Conservation (phyloP, 2,797 vertebrate genomes). For the Pogoniulus pusillus region DNA sequence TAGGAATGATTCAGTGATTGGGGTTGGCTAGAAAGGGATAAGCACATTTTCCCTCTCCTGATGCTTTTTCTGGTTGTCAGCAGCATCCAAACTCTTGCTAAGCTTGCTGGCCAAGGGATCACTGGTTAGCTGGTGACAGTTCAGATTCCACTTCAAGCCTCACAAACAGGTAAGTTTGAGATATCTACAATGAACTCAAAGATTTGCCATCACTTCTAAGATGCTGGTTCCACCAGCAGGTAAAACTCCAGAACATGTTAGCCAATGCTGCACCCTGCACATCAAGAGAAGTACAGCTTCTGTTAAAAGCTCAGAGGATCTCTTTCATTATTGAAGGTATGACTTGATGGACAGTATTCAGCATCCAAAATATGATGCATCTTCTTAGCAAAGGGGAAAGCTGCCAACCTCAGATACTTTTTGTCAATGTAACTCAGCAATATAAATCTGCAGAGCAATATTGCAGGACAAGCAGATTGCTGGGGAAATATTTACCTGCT, state of each 20-base stretch:
- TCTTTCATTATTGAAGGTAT: not conserved
- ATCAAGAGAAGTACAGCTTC: not conserved
- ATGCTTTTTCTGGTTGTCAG: not conserved
- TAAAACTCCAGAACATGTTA: not conserved
- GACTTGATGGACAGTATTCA: not conserved
- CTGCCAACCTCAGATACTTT: not conserved
- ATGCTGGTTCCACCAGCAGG: not conserved
- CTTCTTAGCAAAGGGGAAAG: not conserved
- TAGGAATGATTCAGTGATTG: not conserved
- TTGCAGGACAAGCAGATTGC: not conserved
- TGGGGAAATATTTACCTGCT: not conserved
- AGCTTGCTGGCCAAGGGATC: not conserved
- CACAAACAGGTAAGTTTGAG: not conserved
- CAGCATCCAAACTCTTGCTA: rapidly evolving
- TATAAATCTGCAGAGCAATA: not conserved
- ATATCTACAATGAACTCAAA: not conserved
- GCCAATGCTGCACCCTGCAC: not conserved
- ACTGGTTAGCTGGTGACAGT: not conserved
- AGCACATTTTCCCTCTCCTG: not conserved
- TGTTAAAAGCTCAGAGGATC: not conserved
- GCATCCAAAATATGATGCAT: not conserved
- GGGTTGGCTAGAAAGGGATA: not conserved
- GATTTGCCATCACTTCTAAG: not conserved
- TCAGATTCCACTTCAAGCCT: not conserved
- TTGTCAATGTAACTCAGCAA: not conserved